Base-by-base conservation (phyloP, 2,888 invertebrate genomes). In the Ypsolopha sequella region DNA sequence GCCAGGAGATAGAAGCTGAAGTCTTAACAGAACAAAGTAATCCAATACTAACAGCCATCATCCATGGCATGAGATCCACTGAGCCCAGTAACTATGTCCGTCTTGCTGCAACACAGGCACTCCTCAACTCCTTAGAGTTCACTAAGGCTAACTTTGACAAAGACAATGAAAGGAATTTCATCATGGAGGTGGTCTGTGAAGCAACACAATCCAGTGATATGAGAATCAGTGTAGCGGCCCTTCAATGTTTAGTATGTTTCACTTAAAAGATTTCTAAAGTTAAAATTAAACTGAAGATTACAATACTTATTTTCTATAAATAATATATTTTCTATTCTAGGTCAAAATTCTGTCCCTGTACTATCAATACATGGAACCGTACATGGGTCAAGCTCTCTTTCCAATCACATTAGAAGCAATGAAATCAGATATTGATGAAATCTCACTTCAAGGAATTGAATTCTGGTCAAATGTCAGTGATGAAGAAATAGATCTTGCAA, bases 381-480 rank as follows among this genome's bases (percentile, higher is more conserved):
- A 99, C 71, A 99, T 99, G 99, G 96, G 94, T 0, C 95, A 94
- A 69, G 99, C 99, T 10, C 86, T 99, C 13, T 99, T 99, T 79
- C 97, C 99, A 35, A 99, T 99, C 53, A 98, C 99, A 7, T 87
- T 99, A 70, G 97, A 98, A 80, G 98, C 99, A 8, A 99, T 99
- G 97, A 97, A 97, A 74, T 96, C 96, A 13, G 96, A 97, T 57
- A 91, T 95, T 58, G 98, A 99, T 82, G 98, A 98, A 62, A 94
- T 99, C 51, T 94, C 97, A 13, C 89, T 99, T 52, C 99, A 99
- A 88, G 99, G 99, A 60, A 99, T 99, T 73, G 99, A 99, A 80
- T 99, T 99, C 86, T 99, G 99, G 99, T 99, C 98, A 6, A 99
- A 98, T 66, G 98, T 99, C 0, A 98, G 99, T 69, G 99, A 99